Base-by-base conservation (phyloP, 2,888 invertebrate species). In the Eristalis pertinax region DNA sequence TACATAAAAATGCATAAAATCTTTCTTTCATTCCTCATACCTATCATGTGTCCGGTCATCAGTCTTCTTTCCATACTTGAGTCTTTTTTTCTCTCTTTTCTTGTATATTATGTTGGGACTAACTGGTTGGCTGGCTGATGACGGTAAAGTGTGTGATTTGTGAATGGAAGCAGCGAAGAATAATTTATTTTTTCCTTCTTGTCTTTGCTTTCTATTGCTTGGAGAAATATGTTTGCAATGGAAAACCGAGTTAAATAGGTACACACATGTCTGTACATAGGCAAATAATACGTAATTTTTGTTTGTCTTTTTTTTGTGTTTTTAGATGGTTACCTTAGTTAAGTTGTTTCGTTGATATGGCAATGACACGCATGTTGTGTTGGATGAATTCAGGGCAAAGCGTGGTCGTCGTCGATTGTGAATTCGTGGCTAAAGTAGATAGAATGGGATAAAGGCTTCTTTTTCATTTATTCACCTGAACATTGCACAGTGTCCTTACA, bases 111-210 rank as follows among this genome's bases (percentile, higher is more conserved):
- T 50, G 50, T 22, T 41, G 38, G 22, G 62, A 32, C 69, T 50
- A 32, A 32, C 41, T 29, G 58, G 60, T 50, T 65, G 38, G 22
- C 19, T 60, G 19, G 10, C 7, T 32, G 26, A 4, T 26, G 79
- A 22, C 29, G 41, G 35, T 68, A 60, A 80, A 79, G 58, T 72
- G 60, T 72, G 72, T 80, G 43, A 68, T 72, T 80, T 73, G 79
- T 73, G 73, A 80, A 73, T 80, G 73, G 50, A 79, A 80, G 43
- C 50, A 8, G 13, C 68, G 68, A 62, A 72, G 79, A 72, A 80
- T 73, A 10, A 56, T 69, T 63, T 60, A 13, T 11, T 65, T 38
- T 32, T 64, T 64, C 15, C 13, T 26, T 32, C 26, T 72, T 35
- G 60, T 60, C 60, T 24, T 62, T 62, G n/a, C 60, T 68, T 73